A percentile compares a stretch with the other conserved stretches of the same genome.
These are phyloP conservation scores for Parthenolecanium corni DNA, from an alignment of 2,888 invertebrate genomes.

Conservation along the genomic window DNA sequence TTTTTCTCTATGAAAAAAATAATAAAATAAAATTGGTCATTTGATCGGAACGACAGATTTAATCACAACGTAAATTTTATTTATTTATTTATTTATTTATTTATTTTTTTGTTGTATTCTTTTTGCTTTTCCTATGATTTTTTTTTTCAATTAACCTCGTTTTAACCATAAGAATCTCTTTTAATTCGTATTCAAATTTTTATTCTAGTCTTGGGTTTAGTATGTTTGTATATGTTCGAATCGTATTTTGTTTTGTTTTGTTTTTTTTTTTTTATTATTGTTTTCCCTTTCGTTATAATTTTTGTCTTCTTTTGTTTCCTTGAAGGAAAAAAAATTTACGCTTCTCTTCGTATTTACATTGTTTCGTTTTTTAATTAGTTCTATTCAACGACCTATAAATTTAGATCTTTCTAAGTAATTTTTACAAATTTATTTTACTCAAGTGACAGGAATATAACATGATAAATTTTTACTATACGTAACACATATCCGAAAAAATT, in stretches of 20 bases:
- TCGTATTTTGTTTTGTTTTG: background rate
- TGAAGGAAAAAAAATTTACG: background rate
- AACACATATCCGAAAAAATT: too few relatives aligned
- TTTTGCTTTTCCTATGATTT: background rate
- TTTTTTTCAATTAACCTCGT: background rate
- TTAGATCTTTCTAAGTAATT: too few relatives aligned
- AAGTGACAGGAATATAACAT: too few relatives aligned
- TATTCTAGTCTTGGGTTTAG: background rate
- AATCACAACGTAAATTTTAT: background rate
- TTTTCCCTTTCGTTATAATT: background rate
- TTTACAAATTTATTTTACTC: too few relatives aligned
- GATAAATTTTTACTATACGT: too few relatives aligned
- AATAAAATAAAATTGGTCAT: background rate
- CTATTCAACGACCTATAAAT: too few relatives aligned
- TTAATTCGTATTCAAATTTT: background rate
- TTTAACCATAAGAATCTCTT: background rate
- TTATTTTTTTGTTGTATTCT: background rate
- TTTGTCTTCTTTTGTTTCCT: background rate
- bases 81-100: background rate
- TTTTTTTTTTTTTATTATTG: background rate
- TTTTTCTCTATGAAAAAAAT: background rate
- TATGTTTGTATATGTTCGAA: background rate
- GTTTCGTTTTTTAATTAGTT: too few relatives aligned
- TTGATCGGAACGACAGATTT: background rate
- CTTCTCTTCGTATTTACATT: background rate